Percentiles rank a stretch among this genome's conserved stretches.
Evolutionary conservation across 2,797 vertebrate species (phyloP).

Genomic region (Phalloptychus januarius): DNA sequence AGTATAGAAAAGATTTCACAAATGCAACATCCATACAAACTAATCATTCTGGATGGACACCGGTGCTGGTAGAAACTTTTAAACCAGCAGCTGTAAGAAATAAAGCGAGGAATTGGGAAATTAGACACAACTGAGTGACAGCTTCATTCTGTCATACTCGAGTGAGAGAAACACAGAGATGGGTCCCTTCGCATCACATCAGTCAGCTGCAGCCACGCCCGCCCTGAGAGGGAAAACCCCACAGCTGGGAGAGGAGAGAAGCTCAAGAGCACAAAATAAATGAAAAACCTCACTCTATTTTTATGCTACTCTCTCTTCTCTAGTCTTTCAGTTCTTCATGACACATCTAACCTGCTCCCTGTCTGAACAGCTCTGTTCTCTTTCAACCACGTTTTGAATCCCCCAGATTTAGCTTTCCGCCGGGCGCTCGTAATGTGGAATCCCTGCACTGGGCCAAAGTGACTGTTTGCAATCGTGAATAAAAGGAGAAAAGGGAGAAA

Average conservation of each 20-base stretch:
- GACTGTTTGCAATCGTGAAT: constrained; percentile 22
- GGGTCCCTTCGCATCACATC: constrained; percentile 70
- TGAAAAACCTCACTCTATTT: constrained; percentile 20
- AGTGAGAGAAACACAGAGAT: constrained; percentile 70
- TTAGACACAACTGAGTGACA: constrained; percentile 47
- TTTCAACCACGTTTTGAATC: constrained; percentile 18
- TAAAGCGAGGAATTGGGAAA: constrained; percentile 30
- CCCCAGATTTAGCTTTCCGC: constrained; percentile 31
- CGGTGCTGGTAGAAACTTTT: constrained; percentile 10
- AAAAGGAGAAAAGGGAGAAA: constrained; percentile 39
- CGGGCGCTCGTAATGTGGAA: constrained; percentile 24
- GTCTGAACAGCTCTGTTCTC: constrained; percentile 14
- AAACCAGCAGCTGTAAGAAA: constrained; percentile 18
- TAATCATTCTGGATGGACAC: constrained; percentile 22
- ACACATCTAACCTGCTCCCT: constrained; percentile 35
- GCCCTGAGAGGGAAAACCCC: constrained; percentile 36
- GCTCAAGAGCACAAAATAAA: constrained; percentile 27
- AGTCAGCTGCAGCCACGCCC: constrained; percentile 67
- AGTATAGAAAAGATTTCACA: neutral
- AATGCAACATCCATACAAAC: constrained; percentile 1
- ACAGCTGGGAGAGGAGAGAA: constrained; percentile 32
- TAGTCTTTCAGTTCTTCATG: constrained; percentile 41
- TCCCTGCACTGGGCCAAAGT: constrained; percentile 28
- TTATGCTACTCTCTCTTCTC: constrained; percentile 43
- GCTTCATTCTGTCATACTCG: constrained; percentile 64